phyloP scores from a whole-genome alignment of 1,140 invertebrate species.

The Zaprionus inermis region DNA sequence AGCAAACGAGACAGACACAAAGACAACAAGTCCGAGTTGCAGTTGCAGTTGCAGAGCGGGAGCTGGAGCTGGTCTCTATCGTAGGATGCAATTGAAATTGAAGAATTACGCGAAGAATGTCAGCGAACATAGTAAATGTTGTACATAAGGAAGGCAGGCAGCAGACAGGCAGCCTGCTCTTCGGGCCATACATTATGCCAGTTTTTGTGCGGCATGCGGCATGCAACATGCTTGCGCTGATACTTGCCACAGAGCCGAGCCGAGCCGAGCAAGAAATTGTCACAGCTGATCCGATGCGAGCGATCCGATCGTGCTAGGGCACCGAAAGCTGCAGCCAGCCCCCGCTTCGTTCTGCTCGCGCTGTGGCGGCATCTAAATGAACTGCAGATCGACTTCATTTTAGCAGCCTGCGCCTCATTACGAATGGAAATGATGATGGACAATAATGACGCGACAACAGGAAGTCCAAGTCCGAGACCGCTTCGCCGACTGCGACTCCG shows the following conservation, averaged over 20 bases:
- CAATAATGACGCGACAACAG: conserved; percentile 83
- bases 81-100: conserved; percentile 80
- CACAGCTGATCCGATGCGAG: conserved; percentile 63
- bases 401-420: conserved; percentile 80
- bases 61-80: conserved; percentile 50
- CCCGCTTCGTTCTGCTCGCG: conserved; percentile 21
- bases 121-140: conserved; percentile 79
- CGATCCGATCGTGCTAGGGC: conserved; percentile 31
- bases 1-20: conserved; percentile 3
- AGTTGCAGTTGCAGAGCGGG: conserved; percentile 4
- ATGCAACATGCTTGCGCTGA: background rate
- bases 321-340: conserved; percentile 46
- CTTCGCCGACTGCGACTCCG: background rate
- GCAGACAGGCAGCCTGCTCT: conserved; percentile 19
- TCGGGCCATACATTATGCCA: conserved; percentile 6
- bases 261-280: conserved; percentile 51
- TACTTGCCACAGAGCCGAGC: background rate
- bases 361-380: conserved; percentile 78
- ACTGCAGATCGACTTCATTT: conserved; percentile 77
- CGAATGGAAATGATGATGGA: conserved; percentile 83
- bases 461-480: conserved; percentile 63
- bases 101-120: conserved; percentile 81
- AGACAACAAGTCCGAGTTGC: conserved; percentile 9
- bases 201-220: conserved; percentile 10
- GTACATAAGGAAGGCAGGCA: conserved; percentile 58